A percentile compares a stretch with the other conserved stretches of the same genome.
phyloP scores from a whole-genome alignment of 2,113 vertebrate genomes.

The Hiodon tergisus region DNA sequence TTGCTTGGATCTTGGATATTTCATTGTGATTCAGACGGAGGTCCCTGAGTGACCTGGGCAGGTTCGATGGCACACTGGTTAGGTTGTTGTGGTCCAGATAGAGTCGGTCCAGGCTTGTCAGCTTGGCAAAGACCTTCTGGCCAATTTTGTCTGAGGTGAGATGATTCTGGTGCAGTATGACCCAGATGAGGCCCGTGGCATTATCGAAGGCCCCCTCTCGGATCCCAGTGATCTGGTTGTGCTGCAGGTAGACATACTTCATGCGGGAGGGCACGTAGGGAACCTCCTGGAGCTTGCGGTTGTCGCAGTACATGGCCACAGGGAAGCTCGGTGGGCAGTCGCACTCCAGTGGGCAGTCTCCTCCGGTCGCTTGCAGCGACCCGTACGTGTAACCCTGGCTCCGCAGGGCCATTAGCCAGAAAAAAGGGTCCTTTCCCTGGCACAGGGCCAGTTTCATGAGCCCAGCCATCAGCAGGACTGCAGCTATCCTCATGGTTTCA shows the following conservation, averaged over 20 bases:
- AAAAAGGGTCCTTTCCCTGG: slow-evolving; percentile 68
- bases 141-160: slow-evolving; percentile 75
- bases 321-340: slow-evolving; percentile 88
- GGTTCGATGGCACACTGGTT: slow-evolving; percentile 72
- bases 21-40: slow-evolving; percentile 81
- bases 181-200: slow-evolving; percentile 82
- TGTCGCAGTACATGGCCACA: slow-evolving; percentile 89
- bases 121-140: slow-evolving; percentile 72
- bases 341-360: slow-evolving; percentile 80
- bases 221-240: slow-evolving; percentile 78
- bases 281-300: slow-evolving; percentile 74
- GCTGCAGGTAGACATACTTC: slow-evolving; percentile 91
- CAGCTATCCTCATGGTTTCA: slow-evolving; percentile 59
- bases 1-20: slow-evolving; percentile 71
- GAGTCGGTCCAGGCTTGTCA: slow-evolving; percentile 73
- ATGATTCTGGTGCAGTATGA: slow-evolving; percentile 86
- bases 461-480: slow-evolving; percentile 61
- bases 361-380: slow-evolving; percentile 45
- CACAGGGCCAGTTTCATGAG: slow-evolving; percentile 54
- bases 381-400: slow-evolving; percentile 43
- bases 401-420: slow-evolving; percentile 70
- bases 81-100: slow-evolving; percentile 92
- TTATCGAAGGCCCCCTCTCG: slow-evolving; percentile 80
- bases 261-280: slow-evolving; percentile 81
- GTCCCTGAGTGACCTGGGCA: slow-evolving; percentile 78